These are phyloP conservation scores for Ploceus nigricollis DNA, from an alignment of 2,113 vertebrate genomes.

Conservation along the genomic window DNA sequence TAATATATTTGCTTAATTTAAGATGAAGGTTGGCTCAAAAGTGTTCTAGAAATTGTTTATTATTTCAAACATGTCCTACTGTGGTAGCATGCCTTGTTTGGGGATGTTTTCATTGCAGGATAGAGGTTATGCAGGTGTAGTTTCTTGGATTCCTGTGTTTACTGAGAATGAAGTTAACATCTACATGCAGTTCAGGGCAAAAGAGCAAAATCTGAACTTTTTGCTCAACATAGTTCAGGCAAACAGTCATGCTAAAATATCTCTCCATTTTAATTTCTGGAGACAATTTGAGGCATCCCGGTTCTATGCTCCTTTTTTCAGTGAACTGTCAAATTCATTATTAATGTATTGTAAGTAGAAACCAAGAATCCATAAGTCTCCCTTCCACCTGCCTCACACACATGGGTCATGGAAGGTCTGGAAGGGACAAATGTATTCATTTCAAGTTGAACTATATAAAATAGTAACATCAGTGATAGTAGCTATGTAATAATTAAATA, in stretches of 20 bases:
- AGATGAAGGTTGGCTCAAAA: background rate
- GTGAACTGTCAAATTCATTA: background rate
- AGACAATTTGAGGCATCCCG: background rate
- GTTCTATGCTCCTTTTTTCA: background rate
- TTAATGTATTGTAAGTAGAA: background rate
- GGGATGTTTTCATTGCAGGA: background rate
- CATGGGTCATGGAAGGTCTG: background rate
- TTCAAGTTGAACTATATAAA: background rate
- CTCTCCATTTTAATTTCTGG: background rate
- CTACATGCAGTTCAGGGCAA: background rate
- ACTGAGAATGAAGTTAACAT: background rate
- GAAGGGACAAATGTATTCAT: background rate
- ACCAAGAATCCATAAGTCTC: background rate
- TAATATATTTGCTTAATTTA: background rate
- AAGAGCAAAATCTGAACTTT: background rate
- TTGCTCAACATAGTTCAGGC: background rate
- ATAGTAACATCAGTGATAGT: background rate
- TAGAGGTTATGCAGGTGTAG: background rate
- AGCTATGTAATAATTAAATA: background rate
- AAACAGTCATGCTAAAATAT: background rate
- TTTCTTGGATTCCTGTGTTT: background rate
- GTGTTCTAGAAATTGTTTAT: background rate
- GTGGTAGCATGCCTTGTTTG: background rate
- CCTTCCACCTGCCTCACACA: background rate
- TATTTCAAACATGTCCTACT: background rate